Conservation (phyloP, 2,797 vertebrate species). For the Anolis apletophallus region DNA sequence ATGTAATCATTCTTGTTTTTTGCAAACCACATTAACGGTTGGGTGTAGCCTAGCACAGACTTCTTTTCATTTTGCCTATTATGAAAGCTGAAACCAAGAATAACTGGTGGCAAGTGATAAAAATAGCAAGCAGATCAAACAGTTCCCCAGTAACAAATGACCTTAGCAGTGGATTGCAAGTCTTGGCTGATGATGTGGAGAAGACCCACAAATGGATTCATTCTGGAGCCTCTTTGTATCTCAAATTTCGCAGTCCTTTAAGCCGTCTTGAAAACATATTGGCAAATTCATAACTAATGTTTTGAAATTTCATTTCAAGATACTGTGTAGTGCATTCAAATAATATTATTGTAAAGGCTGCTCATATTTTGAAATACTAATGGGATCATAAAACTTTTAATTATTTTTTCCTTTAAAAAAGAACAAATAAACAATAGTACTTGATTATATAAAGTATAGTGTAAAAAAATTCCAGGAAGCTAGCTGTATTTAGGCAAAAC, state of each 20-base stretch:
- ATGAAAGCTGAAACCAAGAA: conserved; percentile 63
- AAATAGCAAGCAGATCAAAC: conserved; percentile 72
- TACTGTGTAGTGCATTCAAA: conserved; percentile 10
- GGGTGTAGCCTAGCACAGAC: conserved; percentile 30
- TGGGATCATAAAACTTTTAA: background rate
- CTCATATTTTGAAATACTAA: background rate
- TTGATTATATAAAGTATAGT: conserved; percentile 12
- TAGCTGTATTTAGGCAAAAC: background rate
- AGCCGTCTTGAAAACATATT: conserved; percentile 59
- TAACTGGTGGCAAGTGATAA: conserved; percentile 67
- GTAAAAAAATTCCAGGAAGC: conserved; percentile 15
- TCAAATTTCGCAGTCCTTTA: conserved; percentile 63
- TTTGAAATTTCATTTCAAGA: conserved; percentile 11
- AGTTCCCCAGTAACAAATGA: conserved; percentile 64
- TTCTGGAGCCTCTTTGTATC: conserved; percentile 63
- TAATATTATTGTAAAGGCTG: background rate
- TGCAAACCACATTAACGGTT: conserved; percentile 26
- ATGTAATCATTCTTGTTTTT: conserved; percentile 20
- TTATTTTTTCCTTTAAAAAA: background rate
- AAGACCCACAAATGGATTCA: conserved; percentile 65
- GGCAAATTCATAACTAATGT: background rate
- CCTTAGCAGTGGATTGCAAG: conserved; percentile 62
- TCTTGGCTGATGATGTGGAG: conserved; percentile 54
- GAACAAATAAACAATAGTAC: background rate
- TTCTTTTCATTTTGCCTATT: conserved; percentile 60